Conservation (phyloP, 2,888 invertebrate genomes). For the Ischnura elegans region DNA sequence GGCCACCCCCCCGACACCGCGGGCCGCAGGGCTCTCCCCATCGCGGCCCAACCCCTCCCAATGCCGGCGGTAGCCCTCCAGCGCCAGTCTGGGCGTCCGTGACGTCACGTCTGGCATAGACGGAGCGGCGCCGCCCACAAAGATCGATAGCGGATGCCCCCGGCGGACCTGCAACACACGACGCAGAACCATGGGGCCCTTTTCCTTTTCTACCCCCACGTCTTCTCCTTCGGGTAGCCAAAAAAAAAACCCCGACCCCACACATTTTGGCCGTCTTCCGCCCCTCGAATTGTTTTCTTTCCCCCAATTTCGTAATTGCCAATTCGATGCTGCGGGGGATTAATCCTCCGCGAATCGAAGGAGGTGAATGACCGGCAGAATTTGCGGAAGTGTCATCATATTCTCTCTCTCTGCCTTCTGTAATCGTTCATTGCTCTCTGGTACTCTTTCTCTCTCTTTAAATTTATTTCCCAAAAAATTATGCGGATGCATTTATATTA, state of each 20-base stretch:
- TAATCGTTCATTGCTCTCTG: too few relatives aligned
- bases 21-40: neutral
- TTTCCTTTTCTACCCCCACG: neutral
- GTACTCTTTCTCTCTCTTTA: too few relatives aligned
- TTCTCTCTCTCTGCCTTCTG: too few relatives aligned
- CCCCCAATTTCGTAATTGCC: neutral
- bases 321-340: neutral
- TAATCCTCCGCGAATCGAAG: neutral
- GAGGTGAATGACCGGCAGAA: neutral
- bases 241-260: neutral
- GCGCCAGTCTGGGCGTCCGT: conserved; percentile 71
- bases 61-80: conserved; percentile 65
- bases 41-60: conserved; percentile 48
- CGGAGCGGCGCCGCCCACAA: conserved; percentile 71
- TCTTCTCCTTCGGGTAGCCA: neutral
- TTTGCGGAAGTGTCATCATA: neutral
- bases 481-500: too few relatives aligned
- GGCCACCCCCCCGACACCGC: neutral
- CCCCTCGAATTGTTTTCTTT: neutral
- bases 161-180: conserved; percentile 57
- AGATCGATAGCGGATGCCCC: conserved; percentile 70
- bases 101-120: conserved; percentile 76
- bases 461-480: too few relatives aligned
- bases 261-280: neutral
- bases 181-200: neutral